phyloP scores from a whole-genome alignment of 2,888 invertebrate species.

The Zygothrica quintamaculata region DNA sequence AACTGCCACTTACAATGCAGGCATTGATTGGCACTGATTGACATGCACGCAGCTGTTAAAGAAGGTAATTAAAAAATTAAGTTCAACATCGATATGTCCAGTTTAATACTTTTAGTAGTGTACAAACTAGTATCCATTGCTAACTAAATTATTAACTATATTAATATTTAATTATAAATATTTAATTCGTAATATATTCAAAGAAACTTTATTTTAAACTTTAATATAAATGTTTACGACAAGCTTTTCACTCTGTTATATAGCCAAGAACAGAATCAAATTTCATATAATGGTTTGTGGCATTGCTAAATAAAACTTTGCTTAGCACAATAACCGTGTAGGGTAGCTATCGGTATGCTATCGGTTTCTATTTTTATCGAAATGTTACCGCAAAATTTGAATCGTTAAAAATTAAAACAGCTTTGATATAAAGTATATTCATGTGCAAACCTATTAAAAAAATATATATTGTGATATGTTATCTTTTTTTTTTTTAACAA shows the following conservation, averaged over 20 bases:
- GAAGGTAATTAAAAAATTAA: conserved; percentile 27
- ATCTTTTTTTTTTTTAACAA: too few relatives aligned
- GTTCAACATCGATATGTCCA: not conserved
- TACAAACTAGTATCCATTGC: too few relatives aligned
- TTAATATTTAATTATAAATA: too few relatives aligned
- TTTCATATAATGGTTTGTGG: not conserved
- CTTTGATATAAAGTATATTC: not conserved
- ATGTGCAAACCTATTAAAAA: too few relatives aligned
- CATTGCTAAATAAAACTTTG: not conserved
- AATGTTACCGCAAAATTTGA: not conserved
- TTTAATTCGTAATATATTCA: too few relatives aligned
- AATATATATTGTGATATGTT: too few relatives aligned
- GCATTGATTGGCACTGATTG: conserved; percentile 65
- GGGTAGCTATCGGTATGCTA: not conserved
- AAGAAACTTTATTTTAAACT: too few relatives aligned
- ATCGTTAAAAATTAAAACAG: not conserved
- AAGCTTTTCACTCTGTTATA: too few relatives aligned
- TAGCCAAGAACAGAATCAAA: not conserved
- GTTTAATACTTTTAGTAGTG: too few relatives aligned
- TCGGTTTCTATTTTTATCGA: not conserved
- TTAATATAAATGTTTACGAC: not conserved
- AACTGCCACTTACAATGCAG: conserved; percentile 3
- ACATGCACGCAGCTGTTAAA: conserved; percentile 56
- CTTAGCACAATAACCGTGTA: conserved; percentile 6
- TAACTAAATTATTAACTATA: too few relatives aligned